phyloP scores from a whole-genome alignment of 2,797 vertebrate species.

The Pagetopsis macropterus region DNA sequence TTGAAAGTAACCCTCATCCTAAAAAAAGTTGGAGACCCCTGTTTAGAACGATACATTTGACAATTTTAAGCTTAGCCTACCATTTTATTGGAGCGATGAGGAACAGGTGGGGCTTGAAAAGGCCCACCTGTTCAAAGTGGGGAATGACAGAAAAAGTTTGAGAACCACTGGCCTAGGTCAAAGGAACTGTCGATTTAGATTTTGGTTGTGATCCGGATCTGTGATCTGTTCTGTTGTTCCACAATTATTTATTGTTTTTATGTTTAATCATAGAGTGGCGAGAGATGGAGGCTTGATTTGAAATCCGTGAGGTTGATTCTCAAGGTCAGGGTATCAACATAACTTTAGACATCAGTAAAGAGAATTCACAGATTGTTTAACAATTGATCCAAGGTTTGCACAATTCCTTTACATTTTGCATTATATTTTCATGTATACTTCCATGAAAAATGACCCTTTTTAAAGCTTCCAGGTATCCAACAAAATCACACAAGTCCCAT shows the following conservation, averaged over 20 bases:
- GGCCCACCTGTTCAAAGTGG: no score
- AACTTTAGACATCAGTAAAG: conserved; percentile 8
- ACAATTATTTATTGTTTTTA: conserved; percentile 42
- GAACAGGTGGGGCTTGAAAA: no score
- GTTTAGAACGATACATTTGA: no score
- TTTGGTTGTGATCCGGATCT: conserved; percentile 36
- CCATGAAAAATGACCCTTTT: background rate
- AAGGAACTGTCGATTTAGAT: conserved; percentile 50
- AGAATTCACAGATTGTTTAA: conserved; percentile 10
- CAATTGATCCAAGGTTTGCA: background rate
- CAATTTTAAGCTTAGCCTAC: no score
- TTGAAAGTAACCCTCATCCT: no score
- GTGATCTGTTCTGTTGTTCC: conserved; percentile 36
- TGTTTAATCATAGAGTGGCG: conserved; percentile 38
- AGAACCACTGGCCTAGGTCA: no score
- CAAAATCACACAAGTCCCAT: background rate
- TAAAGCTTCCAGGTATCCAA: background rate
- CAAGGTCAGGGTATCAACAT: conserved; percentile 50
- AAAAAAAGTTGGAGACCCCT: no score
- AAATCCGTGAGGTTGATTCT: conserved; percentile 40
- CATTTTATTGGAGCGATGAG: no score
- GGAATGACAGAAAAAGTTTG: no score
- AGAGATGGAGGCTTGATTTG: conserved; percentile 32
- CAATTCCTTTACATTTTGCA: background rate
- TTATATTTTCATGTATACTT: background rate